phyloP scores from a whole-genome alignment of 1,140 invertebrate genomes.

The Saccostrea glomerata region DNA sequence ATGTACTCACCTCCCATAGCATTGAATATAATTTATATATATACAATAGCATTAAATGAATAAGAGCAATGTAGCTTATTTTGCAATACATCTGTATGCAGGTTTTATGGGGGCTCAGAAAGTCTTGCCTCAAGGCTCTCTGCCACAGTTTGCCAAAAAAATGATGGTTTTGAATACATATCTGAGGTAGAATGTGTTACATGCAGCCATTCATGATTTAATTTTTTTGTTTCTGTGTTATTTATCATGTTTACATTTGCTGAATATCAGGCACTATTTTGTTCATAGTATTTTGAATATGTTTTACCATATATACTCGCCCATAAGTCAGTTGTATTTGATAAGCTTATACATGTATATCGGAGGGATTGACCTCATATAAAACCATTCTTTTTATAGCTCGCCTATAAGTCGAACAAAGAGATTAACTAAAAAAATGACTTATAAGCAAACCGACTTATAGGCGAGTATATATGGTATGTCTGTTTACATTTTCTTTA shows the following conservation, averaged over 20 bases:
- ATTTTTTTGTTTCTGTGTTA: neutral
- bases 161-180: constrained; percentile 34
- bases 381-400: no score
- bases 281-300: no score
- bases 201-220: neutral
- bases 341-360: no score
- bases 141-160: constrained; percentile 46
- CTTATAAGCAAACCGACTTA: no score
- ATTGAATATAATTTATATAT: neutral
- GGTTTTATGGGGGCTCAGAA: constrained; percentile 29
- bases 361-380: no score
- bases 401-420: no score
- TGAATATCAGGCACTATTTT: no score
- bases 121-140: constrained; percentile 6
- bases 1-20: neutral
- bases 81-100: constrained; percentile 21
- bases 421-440: no score
- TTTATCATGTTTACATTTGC: neutral
- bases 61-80: neutral
- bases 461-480: no score
- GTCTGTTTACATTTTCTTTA: no score
- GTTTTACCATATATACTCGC: no score
- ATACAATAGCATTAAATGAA: neutral
- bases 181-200: constrained; percentile 19
- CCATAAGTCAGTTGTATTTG: no score